These are phyloP conservation scores for Ondatra zibethicus DNA, from an alignment of 2,113 vertebrate genomes.

Conservation along the genomic window DNA sequence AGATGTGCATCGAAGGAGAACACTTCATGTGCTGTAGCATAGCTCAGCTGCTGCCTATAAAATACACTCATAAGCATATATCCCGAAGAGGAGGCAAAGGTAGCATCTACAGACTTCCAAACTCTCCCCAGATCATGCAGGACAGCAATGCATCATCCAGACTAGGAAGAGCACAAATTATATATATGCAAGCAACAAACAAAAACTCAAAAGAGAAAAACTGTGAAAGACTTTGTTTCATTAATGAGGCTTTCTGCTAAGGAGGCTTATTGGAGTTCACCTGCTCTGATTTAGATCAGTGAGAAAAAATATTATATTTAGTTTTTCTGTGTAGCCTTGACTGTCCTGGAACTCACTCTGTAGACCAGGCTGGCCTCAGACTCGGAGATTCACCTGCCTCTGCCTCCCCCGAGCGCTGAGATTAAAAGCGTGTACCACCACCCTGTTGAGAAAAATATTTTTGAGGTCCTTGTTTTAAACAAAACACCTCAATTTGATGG, in stretches of 20 bases:
- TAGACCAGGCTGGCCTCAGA: not conserved
- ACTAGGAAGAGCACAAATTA: not conserved
- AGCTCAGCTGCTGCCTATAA: not conserved
- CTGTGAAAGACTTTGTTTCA: not conserved
- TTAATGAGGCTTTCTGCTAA: not conserved
- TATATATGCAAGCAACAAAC: not conserved
- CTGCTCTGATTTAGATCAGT: not conserved
- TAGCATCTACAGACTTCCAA: not conserved
- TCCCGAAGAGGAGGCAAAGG: not conserved
- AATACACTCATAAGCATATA: not conserved
- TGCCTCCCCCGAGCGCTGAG: not conserved
- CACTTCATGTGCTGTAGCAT: conserved; percentile 38
- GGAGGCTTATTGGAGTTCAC: not conserved
- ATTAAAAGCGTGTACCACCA: not conserved
- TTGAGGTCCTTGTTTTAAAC: not conserved
- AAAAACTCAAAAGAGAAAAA: not conserved
- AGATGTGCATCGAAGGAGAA: conserved; percentile 63
- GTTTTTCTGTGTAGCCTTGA: not conserved
- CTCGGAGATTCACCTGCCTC: not conserved
- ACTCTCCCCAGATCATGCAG: not conserved
- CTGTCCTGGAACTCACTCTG: not conserved
- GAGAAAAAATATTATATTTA: not conserved
- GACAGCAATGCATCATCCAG: not conserved
- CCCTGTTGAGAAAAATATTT: not conserved
- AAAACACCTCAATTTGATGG: not conserved